These are phyloP conservation scores for Diploscapter pachys DNA, from an alignment of 1,140 invertebrate genomes.

Conservation along the genomic window DNA sequence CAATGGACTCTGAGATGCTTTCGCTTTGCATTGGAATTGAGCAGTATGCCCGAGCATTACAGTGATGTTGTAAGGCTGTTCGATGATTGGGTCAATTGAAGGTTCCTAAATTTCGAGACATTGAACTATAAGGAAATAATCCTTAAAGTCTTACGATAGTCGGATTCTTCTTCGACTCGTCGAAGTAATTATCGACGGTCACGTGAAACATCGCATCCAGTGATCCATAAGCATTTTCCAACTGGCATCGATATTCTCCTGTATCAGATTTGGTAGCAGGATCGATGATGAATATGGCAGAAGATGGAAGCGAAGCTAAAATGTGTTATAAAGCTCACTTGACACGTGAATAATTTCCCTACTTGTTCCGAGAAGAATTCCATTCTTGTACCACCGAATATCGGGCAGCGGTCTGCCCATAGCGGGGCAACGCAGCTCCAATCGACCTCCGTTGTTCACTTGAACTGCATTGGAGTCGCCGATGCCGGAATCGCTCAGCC, in stretches of 20 bases:
- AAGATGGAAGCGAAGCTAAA: constrained; percentile 25
- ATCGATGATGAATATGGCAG: constrained; percentile 21
- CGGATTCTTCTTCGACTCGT: constrained; percentile 7
- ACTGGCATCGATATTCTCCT: constrained; percentile 28
- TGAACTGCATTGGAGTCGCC: constrained; percentile 22
- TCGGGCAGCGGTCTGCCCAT: constrained; percentile 38
- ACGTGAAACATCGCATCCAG: constrained; percentile 26
- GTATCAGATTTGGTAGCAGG: constrained; percentile 9
- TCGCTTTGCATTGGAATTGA: constrained; percentile 41
- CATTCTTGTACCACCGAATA: constrained; percentile 40
- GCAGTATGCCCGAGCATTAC: constrained; percentile 35
- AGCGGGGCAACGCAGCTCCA: constrained; percentile 37
- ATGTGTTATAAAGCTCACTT: not conserved
- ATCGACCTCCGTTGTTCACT: constrained; percentile 35
- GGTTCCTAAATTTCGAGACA: not conserved
- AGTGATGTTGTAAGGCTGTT: constrained; percentile 36
- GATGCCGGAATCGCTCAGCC: constrained; percentile 34
- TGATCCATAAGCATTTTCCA: constrained; percentile 21
- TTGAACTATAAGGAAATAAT: not conserved
- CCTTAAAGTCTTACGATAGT: not conserved
- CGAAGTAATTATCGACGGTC: constrained; percentile 28
- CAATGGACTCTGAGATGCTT: constrained; percentile 23
- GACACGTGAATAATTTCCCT: not conserved
- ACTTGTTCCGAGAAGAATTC: constrained; percentile 21
- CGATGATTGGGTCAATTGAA: constrained; percentile 24